phyloP scores from a whole-genome alignment of 2,113 vertebrate genomes.

The Pelecanus crispus region DNA sequence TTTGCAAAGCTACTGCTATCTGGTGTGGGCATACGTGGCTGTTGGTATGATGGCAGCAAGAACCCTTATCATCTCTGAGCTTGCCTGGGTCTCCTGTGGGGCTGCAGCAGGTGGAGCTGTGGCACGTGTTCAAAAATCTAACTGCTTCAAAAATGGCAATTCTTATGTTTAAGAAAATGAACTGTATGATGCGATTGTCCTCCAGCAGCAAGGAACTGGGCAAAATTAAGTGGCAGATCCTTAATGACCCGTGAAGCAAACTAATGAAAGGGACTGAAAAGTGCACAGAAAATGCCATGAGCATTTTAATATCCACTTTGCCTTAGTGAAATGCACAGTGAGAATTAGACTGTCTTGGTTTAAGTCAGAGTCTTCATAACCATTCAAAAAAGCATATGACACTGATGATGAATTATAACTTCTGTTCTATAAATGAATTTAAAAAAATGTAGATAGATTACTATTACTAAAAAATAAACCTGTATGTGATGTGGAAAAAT shows the following conservation, averaged over 20 bases:
- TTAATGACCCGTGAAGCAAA: conserved; percentile 7
- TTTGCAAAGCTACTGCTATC: conserved; percentile 19
- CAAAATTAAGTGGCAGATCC: not conserved
- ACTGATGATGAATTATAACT: not conserved
- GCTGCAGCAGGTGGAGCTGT: not conserved
- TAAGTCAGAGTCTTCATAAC: not conserved
- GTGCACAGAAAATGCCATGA: not conserved
- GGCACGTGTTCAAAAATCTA: not conserved
- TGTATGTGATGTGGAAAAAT: not conserved
- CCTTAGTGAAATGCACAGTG: not conserved
- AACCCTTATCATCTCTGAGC: not conserved
- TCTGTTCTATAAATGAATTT: not conserved
- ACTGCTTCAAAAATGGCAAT: not conserved
- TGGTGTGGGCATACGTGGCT: not conserved
- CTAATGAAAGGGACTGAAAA: not conserved
- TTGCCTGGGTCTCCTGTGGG: not conserved
- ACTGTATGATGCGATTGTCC: not conserved
- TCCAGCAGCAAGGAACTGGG: not conserved
- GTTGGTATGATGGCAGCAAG: not conserved
- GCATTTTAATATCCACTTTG: not conserved
- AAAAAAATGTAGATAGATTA: not conserved
- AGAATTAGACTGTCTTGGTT: not conserved
- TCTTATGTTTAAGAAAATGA: not conserved
- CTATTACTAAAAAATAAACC: not conserved
- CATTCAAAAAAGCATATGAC: not conserved